Conservation (phyloP, 2,888 invertebrate genomes). For the Neria commutata region DNA sequence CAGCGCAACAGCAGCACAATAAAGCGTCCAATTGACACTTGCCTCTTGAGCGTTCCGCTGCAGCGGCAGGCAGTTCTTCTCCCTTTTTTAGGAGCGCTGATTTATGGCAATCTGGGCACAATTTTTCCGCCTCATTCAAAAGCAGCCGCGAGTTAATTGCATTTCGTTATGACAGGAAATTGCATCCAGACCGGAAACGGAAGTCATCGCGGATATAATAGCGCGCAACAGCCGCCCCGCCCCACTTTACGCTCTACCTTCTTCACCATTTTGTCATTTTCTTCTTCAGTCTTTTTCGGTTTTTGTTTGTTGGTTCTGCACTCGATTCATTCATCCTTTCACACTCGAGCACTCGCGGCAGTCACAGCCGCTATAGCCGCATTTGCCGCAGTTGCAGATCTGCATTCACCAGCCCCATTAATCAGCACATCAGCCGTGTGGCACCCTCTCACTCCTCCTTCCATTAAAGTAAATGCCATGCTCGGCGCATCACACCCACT, state of each 20-base stretch:
- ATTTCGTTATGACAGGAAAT: conserved; percentile 31
- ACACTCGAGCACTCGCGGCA: neutral
- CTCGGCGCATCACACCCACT: conserved; percentile 7
- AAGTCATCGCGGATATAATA: conserved; percentile 22
- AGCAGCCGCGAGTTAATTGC: neutral
- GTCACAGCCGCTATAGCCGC: neutral
- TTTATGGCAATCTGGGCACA: conserved; percentile 3
- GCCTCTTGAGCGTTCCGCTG: no score
- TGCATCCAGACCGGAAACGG: conserved; percentile 33
- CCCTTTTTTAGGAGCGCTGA: neutral
- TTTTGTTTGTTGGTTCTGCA: neutral
- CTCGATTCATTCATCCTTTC: neutral
- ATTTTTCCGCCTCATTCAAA: neutral
- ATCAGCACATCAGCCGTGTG: neutral
- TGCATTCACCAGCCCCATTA: neutral
- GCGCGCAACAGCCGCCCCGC: neutral
- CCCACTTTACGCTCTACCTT: neutral
- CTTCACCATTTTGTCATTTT: neutral
- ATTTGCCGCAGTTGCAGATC: neutral
- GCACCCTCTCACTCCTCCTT: neutral
- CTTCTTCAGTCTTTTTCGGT: neutral
- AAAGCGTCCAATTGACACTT: conserved; percentile 6
- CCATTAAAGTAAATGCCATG: neutral
- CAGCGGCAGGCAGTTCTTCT: no score
- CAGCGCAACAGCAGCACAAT: neutral